These are phyloP conservation scores for Hyppa rectilinea DNA, from an alignment of 2,888 invertebrate genomes.

Conservation along the genomic window DNA sequence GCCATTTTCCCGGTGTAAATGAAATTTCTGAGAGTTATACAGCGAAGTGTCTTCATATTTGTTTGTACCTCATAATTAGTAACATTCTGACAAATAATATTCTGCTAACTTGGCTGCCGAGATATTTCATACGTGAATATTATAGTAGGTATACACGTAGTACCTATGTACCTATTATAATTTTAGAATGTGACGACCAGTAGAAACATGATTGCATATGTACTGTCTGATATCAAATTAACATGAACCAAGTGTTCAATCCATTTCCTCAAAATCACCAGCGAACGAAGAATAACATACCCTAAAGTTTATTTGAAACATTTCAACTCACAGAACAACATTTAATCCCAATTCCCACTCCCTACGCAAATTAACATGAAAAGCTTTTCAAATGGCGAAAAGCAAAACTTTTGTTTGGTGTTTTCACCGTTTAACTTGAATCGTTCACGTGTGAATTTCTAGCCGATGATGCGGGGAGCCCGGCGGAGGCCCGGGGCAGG, in stretches of 20 bases:
- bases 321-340: conserved; percentile 58
- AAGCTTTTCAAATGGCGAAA: conserved; percentile 60
- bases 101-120: background rate
- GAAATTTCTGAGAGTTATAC: background rate
- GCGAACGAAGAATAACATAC: conserved; percentile 39
- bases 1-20: conserved; percentile 14
- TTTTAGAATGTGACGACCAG: background rate
- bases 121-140: background rate
- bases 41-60: background rate
- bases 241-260: conserved; percentile 4
- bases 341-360: conserved; percentile 58
- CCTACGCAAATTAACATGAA: conserved; percentile 60
- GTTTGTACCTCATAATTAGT: background rate
- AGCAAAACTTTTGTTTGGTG: conserved; percentile 61
- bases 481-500: conserved; percentile 45
- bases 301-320: conserved; percentile 52
- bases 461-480: conserved; percentile 51
- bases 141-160: too few species aligned
- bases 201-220: background rate
- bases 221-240: conserved; percentile 1
- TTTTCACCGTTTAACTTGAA: conserved; percentile 55
- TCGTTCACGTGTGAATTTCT: conserved; percentile 57
- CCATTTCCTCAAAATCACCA: conserved; percentile 14
- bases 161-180: too few species aligned
- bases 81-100: background rate